Conservation (phyloP, 2,888 invertebrate species). For the Xylophagus ater region DNA sequence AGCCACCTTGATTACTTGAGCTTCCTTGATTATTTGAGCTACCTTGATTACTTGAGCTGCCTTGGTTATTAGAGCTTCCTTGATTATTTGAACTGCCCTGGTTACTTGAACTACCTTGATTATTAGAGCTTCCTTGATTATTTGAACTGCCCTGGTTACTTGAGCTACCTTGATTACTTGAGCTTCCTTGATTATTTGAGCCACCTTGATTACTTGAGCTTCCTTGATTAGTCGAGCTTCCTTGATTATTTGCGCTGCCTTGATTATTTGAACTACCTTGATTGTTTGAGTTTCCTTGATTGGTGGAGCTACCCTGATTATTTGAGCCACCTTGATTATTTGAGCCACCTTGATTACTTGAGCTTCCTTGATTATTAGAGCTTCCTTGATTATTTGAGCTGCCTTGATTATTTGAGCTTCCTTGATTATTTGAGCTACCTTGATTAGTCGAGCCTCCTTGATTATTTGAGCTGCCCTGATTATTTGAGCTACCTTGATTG, state of each 20-base stretch:
- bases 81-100: slow-evolving; percentile 29
- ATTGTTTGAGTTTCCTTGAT: neutral
- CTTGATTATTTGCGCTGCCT: slow-evolving; percentile 24
- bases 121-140: neutral
- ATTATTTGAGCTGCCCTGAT: slow-evolving; percentile 2
- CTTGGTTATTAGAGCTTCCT: slow-evolving; percentile 24
- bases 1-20: slow-evolving; percentile 24
- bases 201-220: slow-evolving; percentile 2
- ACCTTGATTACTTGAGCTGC: slow-evolving; percentile 17
- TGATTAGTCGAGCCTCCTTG: slow-evolving; percentile 24
- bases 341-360: slow-evolving; percentile 26
- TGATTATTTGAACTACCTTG: slow-evolving; percentile 29
- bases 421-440: slow-evolving; percentile 24
- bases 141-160: slow-evolving; percentile 1
- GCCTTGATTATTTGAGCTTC: slow-evolving; percentile 17
- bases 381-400: slow-evolving; percentile 3
- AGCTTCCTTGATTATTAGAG: slow-evolving; percentile 24
- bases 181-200: slow-evolving; percentile 24
- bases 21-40: slow-evolving; percentile 3
- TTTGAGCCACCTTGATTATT: slow-evolving; percentile 1
- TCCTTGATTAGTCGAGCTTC: slow-evolving; percentile 17
- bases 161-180: slow-evolving; percentile 26
- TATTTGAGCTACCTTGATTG: slow-evolving; percentile 23
- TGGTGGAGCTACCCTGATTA: neutral
- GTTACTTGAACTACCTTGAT: neutral